These are phyloP conservation scores for Nasonia giraulti DNA, from an alignment of 1,140 invertebrate species.

Conservation along the genomic window DNA sequence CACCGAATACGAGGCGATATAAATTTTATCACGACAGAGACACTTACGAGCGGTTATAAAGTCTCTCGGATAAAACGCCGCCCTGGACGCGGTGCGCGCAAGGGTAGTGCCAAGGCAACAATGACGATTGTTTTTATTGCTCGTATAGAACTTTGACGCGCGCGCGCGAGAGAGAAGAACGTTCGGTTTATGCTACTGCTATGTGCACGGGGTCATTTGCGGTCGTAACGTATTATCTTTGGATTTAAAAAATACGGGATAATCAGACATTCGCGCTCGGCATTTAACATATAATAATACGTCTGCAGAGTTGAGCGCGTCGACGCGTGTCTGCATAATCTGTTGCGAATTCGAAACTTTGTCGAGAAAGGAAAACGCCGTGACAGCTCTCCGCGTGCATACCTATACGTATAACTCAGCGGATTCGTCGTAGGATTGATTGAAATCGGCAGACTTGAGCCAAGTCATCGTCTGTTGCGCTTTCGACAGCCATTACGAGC, in stretches of 20 bases:
- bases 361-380: neutral
- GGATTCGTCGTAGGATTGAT: neutral
- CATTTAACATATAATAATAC: too few species aligned
- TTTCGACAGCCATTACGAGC: slow-evolving; percentile 37
- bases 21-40: slow-evolving; percentile 17
- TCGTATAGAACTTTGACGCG: slow-evolving; percentile 21
- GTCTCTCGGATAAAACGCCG: slow-evolving; percentile 9
- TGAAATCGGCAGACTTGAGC: slow-evolving; percentile 1
- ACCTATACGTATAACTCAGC: too few species aligned
- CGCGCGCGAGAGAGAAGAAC: neutral
- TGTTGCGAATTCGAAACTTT: too few species aligned
- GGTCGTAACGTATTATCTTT: too few species aligned
- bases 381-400: neutral
- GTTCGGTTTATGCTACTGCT: neutral
- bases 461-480: slow-evolving; percentile 15
- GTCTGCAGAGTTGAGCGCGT: too few species aligned
- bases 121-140: slow-evolving; percentile 40
- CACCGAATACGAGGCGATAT: neutral
- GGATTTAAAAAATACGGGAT: too few species aligned
- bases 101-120: neutral
- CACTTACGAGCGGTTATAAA: slow-evolving; percentile 27
- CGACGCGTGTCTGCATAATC: too few species aligned
- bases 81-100: neutral
- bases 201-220: too few species aligned
- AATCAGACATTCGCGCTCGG: too few species aligned